Evolutionary conservation across 1,140 invertebrate genomes (phyloP).

Genomic region (Pseudomyrmex dendroicus): DNA sequence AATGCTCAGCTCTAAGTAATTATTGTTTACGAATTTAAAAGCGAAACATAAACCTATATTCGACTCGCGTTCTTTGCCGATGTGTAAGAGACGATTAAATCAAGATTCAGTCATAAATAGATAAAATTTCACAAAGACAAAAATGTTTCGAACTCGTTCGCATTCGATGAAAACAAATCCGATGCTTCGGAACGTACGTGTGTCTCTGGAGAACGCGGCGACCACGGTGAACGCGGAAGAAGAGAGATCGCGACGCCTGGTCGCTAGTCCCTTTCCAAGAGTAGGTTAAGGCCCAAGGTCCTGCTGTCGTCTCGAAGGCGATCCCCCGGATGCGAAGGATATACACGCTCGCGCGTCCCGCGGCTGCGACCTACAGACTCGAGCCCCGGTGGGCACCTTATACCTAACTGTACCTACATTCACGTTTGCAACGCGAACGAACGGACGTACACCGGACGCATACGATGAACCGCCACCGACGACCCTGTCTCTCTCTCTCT

Average conservation of each 20-base stretch:
- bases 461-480: constrained; percentile 54
- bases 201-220: neutral
- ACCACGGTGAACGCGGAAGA: constrained; percentile 74
- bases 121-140: neutral
- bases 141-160: neutral
- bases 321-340: constrained; percentile 79
- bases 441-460: constrained; percentile 69
- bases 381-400: constrained; percentile 77
- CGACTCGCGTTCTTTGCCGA: neutral
- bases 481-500: constrained; percentile 19
- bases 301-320: constrained; percentile 78
- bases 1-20: neutral
- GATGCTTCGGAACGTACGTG: constrained; percentile 16
- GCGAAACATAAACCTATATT: neutral
- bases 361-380: constrained; percentile 82
- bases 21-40: neutral
- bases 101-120: neutral
- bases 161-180: constrained; percentile 1
- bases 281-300: constrained; percentile 85
- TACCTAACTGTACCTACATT: constrained; percentile 82
- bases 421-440: constrained; percentile 73
- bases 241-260: constrained; percentile 72
- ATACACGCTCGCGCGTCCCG: constrained; percentile 70
- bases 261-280: constrained; percentile 82
- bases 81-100: neutral